These are phyloP conservation scores for Polyergus mexicanus DNA, from an alignment of 1,140 invertebrate species.

Conservation along the genomic window DNA sequence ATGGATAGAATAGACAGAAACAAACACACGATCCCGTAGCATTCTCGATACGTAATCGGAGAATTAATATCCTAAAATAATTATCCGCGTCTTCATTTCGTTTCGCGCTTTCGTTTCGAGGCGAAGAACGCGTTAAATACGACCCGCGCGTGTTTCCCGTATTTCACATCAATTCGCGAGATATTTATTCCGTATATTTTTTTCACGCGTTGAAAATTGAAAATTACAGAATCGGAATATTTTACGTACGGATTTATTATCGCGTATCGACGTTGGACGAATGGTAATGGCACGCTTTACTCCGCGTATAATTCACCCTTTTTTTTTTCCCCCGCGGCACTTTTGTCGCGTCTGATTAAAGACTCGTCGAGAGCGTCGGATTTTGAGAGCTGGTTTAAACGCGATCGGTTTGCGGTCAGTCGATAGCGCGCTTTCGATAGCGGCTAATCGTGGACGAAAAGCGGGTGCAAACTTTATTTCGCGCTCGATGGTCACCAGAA, in stretches of 20 bases:
- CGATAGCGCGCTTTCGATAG: constrained; percentile 42
- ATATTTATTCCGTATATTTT: not conserved
- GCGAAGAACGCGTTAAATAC: constrained; percentile 25
- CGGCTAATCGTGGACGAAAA: constrained; percentile 62
- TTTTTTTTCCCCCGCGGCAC: constrained; percentile 24
- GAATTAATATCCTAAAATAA: constrained; percentile 22
- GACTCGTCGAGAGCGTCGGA: constrained; percentile 11
- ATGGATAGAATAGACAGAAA: constrained; percentile 4
- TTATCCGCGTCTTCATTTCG: constrained; percentile 29
- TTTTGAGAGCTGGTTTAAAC: constrained; percentile 47
- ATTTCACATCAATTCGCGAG: constrained; percentile 15
- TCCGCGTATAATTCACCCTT: constrained; percentile 1
- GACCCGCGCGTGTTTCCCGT: not conserved
- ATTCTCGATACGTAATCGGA: constrained; percentile 11
- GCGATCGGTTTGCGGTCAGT: constrained; percentile 28
- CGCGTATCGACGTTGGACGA: not conserved
- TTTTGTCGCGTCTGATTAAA: constrained; percentile 41
- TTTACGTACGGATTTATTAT: not conserved
- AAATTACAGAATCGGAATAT: constrained; percentile 13
- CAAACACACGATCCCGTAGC: not conserved
- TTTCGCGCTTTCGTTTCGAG: constrained; percentile 8
- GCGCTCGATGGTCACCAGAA: constrained; percentile 52
- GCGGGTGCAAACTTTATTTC: constrained; percentile 74
- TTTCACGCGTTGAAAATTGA: not conserved
- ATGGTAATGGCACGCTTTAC: constrained; percentile 6